Conservation (phyloP, 2,797 vertebrate genomes). For the Galago senegalensis region DNA sequence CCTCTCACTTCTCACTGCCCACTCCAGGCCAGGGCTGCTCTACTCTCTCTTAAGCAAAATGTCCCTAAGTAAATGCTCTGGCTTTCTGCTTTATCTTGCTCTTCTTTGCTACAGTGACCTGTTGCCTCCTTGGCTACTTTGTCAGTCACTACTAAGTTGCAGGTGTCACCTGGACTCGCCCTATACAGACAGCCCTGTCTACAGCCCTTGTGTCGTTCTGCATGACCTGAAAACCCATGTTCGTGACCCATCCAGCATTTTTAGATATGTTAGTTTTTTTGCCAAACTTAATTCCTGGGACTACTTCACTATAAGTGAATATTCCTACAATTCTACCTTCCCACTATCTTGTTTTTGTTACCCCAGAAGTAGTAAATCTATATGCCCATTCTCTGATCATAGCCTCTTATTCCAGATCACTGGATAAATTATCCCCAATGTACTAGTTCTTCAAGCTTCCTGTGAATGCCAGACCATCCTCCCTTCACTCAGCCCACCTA, state of each 20-base stretch:
- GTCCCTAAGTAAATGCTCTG: background rate
- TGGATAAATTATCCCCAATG: background rate
- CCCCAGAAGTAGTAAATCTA: background rate
- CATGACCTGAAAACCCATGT: background rate
- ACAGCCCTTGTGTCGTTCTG: background rate
- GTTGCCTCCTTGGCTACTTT: background rate
- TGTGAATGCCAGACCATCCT: fast-evolving
- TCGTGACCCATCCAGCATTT: background rate
- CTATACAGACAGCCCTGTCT: no score
- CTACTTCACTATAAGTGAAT: no score
- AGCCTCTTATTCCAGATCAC: background rate
- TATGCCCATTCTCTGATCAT: background rate
- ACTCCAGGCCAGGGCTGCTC: background rate
- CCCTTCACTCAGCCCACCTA: no score
- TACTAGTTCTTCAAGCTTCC: background rate
- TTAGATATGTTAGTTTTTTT: background rate
- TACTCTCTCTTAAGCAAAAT: background rate
- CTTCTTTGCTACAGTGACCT: background rate
- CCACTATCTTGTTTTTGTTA: background rate
- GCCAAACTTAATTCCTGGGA: background rate
- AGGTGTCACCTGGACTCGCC: background rate
- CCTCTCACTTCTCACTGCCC: no score
- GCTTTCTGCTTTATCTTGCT: background rate
- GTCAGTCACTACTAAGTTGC: background rate
- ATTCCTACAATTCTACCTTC: background rate